Evolutionary conservation across 2,888 invertebrate species (phyloP).

Genomic region (Kryphioiulus occultus): DNA sequence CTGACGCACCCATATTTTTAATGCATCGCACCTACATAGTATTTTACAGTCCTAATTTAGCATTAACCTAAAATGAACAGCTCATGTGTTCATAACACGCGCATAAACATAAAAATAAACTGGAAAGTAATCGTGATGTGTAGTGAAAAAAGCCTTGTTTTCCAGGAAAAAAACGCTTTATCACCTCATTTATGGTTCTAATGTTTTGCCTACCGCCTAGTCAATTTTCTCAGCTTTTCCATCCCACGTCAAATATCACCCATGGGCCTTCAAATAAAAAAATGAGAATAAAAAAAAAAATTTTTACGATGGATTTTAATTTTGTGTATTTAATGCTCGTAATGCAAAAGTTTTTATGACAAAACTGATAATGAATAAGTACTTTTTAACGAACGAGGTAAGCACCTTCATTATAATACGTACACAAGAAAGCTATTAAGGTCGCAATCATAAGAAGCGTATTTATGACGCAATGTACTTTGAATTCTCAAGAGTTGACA

Average conservation of each 20-base stretch:
- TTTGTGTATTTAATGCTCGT: too few relatives aligned
- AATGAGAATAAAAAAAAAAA: not conserved
- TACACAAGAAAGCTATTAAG: too few relatives aligned
- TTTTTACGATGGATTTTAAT: not conserved
- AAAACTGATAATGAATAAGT: too few relatives aligned
- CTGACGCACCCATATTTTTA: constrained; percentile 37
- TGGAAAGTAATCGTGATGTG: not conserved
- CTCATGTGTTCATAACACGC: not conserved
- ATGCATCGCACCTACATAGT: not conserved
- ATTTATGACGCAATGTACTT: too few relatives aligned
- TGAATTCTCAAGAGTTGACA: too few relatives aligned
- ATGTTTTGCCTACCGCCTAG: constrained; percentile 12
- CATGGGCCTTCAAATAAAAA: not conserved
- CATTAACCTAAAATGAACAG: not conserved
- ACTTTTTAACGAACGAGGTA: too few relatives aligned
- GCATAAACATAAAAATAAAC: not conserved
- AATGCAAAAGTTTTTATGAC: too few relatives aligned
- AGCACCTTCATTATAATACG: too few relatives aligned
- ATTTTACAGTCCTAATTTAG: constrained; percentile 3
- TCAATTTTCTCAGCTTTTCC: not conserved
- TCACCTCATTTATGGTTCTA: not conserved
- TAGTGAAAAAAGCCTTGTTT: not conserved
- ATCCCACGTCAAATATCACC: not conserved
- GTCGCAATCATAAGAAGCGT: too few relatives aligned
- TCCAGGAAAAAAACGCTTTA: not conserved